Percentiles rank a stretch among this genome's conserved stretches.
These are phyloP conservation scores for Pseudochirops cupreus DNA, from an alignment of 2,797 vertebrate genomes.

Conservation along the genomic window DNA sequence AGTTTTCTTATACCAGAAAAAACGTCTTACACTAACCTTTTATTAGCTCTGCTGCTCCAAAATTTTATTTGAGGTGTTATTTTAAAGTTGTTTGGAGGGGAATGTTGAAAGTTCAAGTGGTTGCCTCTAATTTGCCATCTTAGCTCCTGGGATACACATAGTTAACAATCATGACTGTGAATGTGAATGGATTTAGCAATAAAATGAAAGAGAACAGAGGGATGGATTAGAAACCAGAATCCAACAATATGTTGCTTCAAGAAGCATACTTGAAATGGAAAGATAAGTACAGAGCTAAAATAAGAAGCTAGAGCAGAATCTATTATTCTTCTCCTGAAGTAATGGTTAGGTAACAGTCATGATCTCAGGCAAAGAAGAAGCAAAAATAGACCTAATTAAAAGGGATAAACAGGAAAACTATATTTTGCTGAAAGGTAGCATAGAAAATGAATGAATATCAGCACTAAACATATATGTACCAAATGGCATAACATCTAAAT, in stretches of 20 bases:
- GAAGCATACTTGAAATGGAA: background rate
- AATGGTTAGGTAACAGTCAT: background rate
- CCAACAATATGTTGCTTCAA: background rate
- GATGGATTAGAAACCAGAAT: background rate
- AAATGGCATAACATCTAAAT: background rate
- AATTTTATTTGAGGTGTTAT: background rate
- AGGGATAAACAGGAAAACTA: background rate
- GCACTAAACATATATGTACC: background rate
- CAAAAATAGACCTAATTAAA: background rate
- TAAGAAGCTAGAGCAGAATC: background rate
- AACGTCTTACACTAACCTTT: background rate
- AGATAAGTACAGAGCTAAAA: background rate
- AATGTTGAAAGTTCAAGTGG: background rate
- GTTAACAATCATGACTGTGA: background rate
- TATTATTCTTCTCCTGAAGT: background rate
- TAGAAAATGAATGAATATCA: background rate
- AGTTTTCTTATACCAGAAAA: background rate
- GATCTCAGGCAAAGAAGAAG: background rate
- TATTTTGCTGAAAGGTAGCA: background rate
- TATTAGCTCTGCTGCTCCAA: background rate
- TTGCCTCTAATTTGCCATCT: background rate
- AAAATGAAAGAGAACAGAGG: background rate
- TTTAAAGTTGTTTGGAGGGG: background rate
- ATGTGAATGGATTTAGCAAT: background rate
- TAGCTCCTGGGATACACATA: background rate